Base-by-base conservation (phyloP, 2,797 vertebrate species). In the Macropus fuliginosus region DNA sequence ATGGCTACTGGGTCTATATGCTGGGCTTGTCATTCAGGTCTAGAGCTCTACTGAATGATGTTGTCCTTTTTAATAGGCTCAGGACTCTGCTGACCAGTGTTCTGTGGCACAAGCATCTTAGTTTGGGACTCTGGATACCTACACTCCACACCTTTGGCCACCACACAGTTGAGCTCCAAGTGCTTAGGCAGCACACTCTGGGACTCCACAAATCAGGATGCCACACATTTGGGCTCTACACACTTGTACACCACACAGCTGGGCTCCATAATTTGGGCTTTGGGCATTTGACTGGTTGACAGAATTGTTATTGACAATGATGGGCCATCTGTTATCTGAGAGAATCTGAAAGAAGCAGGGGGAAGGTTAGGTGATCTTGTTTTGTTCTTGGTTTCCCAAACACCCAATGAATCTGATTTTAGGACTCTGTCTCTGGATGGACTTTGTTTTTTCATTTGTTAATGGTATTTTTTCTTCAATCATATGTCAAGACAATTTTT, bases 331-430 rank as follows among this genome's bases (percentile, higher is more conserved):
- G 50, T 52, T 55, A 81, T 87, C 93, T 93, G 62, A 46, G 92
- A 29, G 56, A 95, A 55, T 97, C 97, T 92, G 93, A 12, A 28
- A 11, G 54, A 92, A 95, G 91, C 27, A 96, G 66, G 92, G 94
- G 50, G 29, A 87, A 90, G 66, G 0, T 14, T 56, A n/a, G 52
- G 55, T 87, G 40, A 6, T 3, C 6, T 12, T 10, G 11, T 55
- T 95, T 90, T 50, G 50, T 34, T 28, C 31, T 34, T 34, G 54
- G 14, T 0, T 95, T 46, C 28, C n/a, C 34, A 5, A 16, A 11
- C 27, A 62, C 52, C 24, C 50, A 1, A 24, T 2, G 0, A 4
- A 89, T n/a, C 66, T 6, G 54, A 28, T 46, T 56, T 59, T 54
- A n/a, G 54, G 55, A 40, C n/a, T 21, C 52, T 62, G 91, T 54